phyloP scores from a whole-genome alignment of 2,113 vertebrate genomes.

The Cyrtonyx montezumae region DNA sequence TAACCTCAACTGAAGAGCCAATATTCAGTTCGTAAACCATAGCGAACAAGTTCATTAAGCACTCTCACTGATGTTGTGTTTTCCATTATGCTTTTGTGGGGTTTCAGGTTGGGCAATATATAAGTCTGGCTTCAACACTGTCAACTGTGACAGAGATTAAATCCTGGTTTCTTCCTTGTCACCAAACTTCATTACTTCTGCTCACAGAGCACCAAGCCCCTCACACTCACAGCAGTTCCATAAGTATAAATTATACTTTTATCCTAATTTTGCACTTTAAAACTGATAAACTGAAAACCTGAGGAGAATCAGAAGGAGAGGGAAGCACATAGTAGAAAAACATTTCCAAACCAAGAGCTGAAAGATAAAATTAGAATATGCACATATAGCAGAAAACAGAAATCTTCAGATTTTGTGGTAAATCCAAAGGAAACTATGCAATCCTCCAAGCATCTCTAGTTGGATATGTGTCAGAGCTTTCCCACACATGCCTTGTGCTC shows the following conservation, averaged over 20 bases:
- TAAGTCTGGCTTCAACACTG: background rate
- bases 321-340: background rate
- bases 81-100: background rate
- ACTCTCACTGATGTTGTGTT: background rate
- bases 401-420: constrained; percentile 2
- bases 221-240: background rate
- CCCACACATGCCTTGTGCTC: constrained; percentile 33
- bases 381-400: background rate
- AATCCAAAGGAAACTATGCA: constrained; percentile 42
- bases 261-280: background rate
- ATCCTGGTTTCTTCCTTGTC: background rate
- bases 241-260: background rate
- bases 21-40: background rate
- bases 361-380: constrained; percentile 17
- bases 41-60: background rate
- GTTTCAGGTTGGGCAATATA: background rate
- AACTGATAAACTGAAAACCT: background rate
- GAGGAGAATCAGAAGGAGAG: background rate
- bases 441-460: constrained; percentile 17
- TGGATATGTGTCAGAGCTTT: constrained; percentile 41
- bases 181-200: background rate
- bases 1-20: background rate
- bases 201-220: background rate
- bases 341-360: background rate
- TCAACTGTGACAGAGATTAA: background rate